Evolutionary conservation across 2,113 vertebrate genomes (phyloP).

Genomic region (Myrmophylax atrothorax): DNA sequence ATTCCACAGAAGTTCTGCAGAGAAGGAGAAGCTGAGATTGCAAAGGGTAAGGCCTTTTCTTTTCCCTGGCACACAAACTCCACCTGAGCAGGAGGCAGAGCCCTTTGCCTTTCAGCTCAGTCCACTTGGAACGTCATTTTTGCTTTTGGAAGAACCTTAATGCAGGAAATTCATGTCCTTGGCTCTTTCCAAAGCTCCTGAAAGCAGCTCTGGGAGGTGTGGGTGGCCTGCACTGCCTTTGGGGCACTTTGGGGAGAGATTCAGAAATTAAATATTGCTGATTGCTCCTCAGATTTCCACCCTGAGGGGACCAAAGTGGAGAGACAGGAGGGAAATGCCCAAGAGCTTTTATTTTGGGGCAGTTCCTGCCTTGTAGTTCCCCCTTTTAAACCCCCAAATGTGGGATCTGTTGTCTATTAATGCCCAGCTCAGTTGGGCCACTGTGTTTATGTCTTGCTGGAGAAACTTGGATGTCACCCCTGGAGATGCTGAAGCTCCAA

Average conservation of each 20-base stretch:
- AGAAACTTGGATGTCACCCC: background rate
- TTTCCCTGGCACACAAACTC: background rate
- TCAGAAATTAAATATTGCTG: background rate
- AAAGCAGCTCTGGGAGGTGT: background rate
- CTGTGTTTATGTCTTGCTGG: background rate
- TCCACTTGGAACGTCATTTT: background rate
- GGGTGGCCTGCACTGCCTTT: background rate
- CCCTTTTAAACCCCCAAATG: background rate
- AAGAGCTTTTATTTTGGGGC: background rate
- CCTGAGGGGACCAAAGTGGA: background rate
- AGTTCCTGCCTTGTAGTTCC: background rate
- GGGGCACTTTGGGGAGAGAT: background rate
- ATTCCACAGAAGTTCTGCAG: constrained; percentile 47
- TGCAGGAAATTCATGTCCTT: background rate
- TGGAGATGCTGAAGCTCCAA: background rate
- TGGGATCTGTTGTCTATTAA: fast-evolving
- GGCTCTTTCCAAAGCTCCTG: background rate
- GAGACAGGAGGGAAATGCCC: too few species aligned
- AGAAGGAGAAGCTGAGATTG: constrained; percentile 73
- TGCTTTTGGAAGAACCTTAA: background rate
- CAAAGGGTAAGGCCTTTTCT: constrained; percentile 72
- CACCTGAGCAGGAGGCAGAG: background rate
- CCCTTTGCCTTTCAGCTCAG: background rate
- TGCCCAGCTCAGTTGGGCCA: fast-evolving
- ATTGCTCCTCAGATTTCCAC: background rate